Base-by-base conservation (phyloP, 64 coral and sea anemone genomes). In the Orbicella faveolata region DNA sequence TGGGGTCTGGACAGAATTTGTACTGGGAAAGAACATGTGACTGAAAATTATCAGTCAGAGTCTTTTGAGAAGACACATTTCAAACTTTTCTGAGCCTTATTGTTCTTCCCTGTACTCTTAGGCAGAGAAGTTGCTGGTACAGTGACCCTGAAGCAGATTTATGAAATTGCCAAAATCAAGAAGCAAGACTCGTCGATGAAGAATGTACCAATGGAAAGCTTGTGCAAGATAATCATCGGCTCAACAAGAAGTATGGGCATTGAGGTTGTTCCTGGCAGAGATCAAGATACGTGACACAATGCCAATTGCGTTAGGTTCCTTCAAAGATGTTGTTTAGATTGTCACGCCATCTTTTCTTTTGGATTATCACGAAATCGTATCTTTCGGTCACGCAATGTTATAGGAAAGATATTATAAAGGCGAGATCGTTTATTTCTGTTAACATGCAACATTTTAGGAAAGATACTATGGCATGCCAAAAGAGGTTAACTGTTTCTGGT, bases 91-190 rank as follows among this genome's bases (percentile, higher is more conserved):
- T n/a, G 1, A 0, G 9, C 20, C 23, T 3, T n/a, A 25, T n/a
- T n/a, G 21, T 25, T 70, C 21, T 59, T 25, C 21, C 21, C 14
- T 63, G 1, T 30, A 63, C 23, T 84, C 20, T 14, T 72, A 98
- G 96, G 96, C 10, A 62, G 84, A 48, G 96, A 98, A 89, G 86
- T 95, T 84, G 90, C 75, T 86, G 96, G 96, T 18, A 90, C 90
- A 54, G 96, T 99, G 35, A 95, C 97, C 73, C 61, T 99, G 12
- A 93, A 99, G 86, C 97, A 99, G 61, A 84, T 99, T 62, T 99
- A 96, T 78, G 97, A 99, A 54, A 99, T 99, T 77, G 97, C 94
- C 35, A 93, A 89, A 62, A 80, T 99, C 35, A 99, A 99, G 76
- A 87, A 92, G 20, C 83, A 90, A 63, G 97, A 99, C 68, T 93